Percentiles rank a stretch among this genome's conserved stretches.
phyloP scores from a whole-genome alignment of 1,140 invertebrate species.

The Drosophila serrata region DNA sequence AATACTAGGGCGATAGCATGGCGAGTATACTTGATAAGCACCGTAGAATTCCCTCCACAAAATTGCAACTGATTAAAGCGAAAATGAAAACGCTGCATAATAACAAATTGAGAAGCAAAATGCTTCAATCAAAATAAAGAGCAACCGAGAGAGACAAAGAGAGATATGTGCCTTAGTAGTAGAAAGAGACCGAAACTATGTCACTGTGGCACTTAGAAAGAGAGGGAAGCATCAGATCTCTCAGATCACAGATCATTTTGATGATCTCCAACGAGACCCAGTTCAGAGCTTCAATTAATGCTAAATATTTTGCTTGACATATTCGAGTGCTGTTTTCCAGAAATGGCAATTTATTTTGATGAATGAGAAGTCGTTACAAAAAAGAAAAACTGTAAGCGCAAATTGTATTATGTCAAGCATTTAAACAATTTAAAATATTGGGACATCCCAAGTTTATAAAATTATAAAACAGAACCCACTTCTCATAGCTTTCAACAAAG shows the following conservation, averaged over 20 bases:
- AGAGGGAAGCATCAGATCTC: background rate
- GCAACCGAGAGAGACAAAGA: background rate
- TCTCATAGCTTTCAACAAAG: background rate
- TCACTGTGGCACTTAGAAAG: constrained; percentile 55
- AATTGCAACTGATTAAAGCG: constrained; percentile 61
- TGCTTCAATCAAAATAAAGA: constrained; percentile 51
- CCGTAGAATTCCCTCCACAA: background rate
- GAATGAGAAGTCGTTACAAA: constrained; percentile 2
- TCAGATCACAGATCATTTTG: constrained; percentile 14
- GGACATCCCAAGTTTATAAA: background rate
- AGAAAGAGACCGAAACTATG: constrained; percentile 53
- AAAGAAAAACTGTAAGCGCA: too few relatives aligned
- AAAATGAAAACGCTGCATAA: constrained; percentile 59
- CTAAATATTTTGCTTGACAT: constrained; percentile 52
- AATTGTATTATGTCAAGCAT: too few relatives aligned
- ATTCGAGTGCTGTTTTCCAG: constrained; percentile 18
- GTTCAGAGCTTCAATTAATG: constrained; percentile 25
- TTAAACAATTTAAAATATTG: background rate
- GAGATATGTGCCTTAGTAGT: background rate
- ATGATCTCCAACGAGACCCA: constrained; percentile 14
- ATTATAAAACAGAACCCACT: background rate
- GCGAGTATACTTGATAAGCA: constrained; percentile 37
- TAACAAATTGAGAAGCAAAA: constrained; percentile 59
- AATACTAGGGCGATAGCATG: constrained; percentile 7
- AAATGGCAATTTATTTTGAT: constrained; percentile 31